phyloP scores from a whole-genome alignment of 2,888 invertebrate genomes.

The Lasioglossum figueresi region DNA sequence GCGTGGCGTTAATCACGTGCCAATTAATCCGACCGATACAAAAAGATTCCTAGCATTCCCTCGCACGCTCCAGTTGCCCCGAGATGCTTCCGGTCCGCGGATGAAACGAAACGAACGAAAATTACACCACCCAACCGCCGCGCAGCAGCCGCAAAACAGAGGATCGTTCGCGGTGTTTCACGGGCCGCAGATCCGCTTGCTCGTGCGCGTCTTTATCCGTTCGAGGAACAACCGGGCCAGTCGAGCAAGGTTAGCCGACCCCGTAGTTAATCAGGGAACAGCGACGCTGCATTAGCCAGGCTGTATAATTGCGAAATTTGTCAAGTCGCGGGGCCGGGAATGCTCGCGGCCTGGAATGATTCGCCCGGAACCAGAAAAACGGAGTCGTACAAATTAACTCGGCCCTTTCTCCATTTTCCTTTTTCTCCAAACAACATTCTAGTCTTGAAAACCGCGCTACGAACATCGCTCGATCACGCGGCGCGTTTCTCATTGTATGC shows the following conservation, averaged over 20 bases:
- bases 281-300: conserved; percentile 25
- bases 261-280: conserved; percentile 34
- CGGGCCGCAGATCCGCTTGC: not conserved
- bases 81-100: not conserved
- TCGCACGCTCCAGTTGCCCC: conserved; percentile 11
- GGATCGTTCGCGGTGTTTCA: conserved; percentile 8
- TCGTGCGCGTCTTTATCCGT: conserved; percentile 2
- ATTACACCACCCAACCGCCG: not conserved
- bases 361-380: not conserved
- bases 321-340: conserved; percentile 24
- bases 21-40: conserved; percentile 26
- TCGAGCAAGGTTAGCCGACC: conserved; percentile 16
- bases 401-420: not conserved
- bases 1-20: conserved; percentile 15
- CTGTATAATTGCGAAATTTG: conserved; percentile 47
- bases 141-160: not conserved
- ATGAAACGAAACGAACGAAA: conserved; percentile 17
- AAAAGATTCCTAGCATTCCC: conserved; percentile 12
- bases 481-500: not conserved
- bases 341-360: not conserved
- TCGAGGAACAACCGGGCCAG: conserved; percentile 41
- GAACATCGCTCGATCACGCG: too few relatives aligned
- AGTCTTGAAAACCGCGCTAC: not conserved
- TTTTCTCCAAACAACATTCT: not conserved
- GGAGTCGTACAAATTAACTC: conserved; percentile 5